Percentiles rank a stretch among this genome's conserved stretches.
Conservation (phyloP, 1,140 invertebrate genomes). For the Vanessa tameamea region DNA sequence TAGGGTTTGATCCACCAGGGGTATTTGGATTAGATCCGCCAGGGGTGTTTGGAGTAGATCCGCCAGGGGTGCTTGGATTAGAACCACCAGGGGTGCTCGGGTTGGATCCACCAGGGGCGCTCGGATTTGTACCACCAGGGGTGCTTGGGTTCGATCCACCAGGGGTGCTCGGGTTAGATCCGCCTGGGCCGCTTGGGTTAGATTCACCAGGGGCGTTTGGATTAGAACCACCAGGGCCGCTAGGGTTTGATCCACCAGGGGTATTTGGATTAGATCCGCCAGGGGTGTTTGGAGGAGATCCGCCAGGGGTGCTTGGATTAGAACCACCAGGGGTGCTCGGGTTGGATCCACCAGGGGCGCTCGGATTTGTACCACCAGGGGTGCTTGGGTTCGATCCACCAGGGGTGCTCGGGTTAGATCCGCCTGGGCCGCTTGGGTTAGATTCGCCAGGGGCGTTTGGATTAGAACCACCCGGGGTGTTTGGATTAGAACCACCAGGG, state of each 20-base stretch:
- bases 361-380: too few species aligned
- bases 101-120: background rate
- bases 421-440: conserved; percentile 25
- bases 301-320: too few species aligned
- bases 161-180: background rate
- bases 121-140: background rate
- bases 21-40: background rate
- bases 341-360: too few species aligned
- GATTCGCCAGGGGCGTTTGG: background rate
- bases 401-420: too few species aligned
- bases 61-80: background rate
- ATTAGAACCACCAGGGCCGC: background rate
- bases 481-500: background rate
- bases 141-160: conserved; percentile 21
- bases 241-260: background rate
- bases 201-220: background rate
- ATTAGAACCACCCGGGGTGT: background rate
- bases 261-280: background rate
- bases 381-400: too few species aligned
- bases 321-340: too few species aligned
- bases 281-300: too few species aligned
- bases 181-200: background rate
- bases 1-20: background rate
- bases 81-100: background rate
- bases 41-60: conserved; percentile 19